Base-by-base conservation (phyloP, 2,888 invertebrate genomes). In the Diarsia rubi region DNA sequence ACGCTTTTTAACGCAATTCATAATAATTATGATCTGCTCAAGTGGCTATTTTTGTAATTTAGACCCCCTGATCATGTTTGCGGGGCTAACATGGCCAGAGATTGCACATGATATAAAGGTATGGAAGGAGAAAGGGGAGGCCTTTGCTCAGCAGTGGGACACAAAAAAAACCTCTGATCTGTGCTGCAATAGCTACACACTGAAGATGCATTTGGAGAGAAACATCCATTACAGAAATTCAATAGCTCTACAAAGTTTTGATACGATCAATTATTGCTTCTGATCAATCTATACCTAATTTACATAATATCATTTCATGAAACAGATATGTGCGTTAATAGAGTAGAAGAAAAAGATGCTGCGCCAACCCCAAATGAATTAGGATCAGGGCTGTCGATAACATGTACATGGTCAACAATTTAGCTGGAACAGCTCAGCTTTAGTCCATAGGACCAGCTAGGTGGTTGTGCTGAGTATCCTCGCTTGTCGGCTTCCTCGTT, bases 391-490 rank as follows among this genome's bases (percentile, higher is more conserved):
- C 24, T 6, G 16, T 14, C 16, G 1, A 57, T 27, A 27, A 24
- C 16, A 27, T 57, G 8, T 57, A 27, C 16, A 9, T 16, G 8
- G 27, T 59, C 19, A 59, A n/a, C 21, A 27, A 27, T 47, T 65
- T 94, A 97, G 88, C 97, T 97, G 27, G 97, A 97, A 87, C 97
- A 97, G 85, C 97, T 97, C 0, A 97, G 93, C 76, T 95, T 97
- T 5, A 97, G 92, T 0, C 94, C 94, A 69, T 94, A 94, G 0
- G 97, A 93, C 97, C 97, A 97, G 81, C 92, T 92, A 1, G 97
- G 97, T 0, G 97, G 97, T 71, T 95, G 94, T 0, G 94, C 89
- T 0, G 97, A 95, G 85, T 94, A 97, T 0, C 97, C 97, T 12
- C 91, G 89, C 54, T 88, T 91, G 81, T 97, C 97, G 0, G 97